Percentiles rank a stretch among this genome's conserved stretches.
phyloP scores from a whole-genome alignment of 2,113 vertebrate species.

The Odontesthes bonariensis region DNA sequence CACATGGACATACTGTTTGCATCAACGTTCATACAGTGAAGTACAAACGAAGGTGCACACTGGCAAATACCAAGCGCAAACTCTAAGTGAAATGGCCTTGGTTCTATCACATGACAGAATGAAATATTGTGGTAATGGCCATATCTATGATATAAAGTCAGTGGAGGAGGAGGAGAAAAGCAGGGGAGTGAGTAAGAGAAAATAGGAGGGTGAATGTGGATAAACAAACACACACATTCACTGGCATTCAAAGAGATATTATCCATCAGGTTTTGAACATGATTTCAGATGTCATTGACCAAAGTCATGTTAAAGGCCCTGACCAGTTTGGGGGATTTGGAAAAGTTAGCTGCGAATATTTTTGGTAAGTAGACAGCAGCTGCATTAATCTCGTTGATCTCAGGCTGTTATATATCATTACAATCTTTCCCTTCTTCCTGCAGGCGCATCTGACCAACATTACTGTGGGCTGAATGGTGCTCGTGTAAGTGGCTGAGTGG shows the following conservation, averaged over 20 bases:
- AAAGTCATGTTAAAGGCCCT: conserved; percentile 10
- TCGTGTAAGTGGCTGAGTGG: background rate
- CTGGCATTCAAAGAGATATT: conserved; percentile 3
- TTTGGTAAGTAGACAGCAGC: conserved; percentile 7
- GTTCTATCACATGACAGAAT: conserved; percentile 54
- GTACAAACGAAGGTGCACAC: conserved; percentile 13
- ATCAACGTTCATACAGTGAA: conserved; percentile 16
- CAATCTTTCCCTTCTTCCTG: background rate
- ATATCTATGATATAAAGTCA: conserved; percentile 57
- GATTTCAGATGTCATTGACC: conserved; percentile 38
- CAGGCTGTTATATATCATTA: background rate
- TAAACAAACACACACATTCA: conserved; percentile 23
- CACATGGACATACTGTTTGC: conserved; percentile 16
- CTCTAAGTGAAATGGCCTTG: conserved; percentile 47
- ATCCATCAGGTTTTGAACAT: conserved; percentile 38
- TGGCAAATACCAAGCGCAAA: conserved; percentile 12
- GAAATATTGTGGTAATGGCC: conserved; percentile 61
- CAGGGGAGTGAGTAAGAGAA: conserved; percentile 18
- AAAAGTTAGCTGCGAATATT: background rate
- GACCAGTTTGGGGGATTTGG: background rate
- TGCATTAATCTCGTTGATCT: background rate
- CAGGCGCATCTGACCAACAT: background rate
- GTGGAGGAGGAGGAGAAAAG: conserved; percentile 31
- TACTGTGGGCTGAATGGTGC: background rate
- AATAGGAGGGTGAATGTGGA: conserved; percentile 35